Conservation (phyloP, 2,113 vertebrate species). For the Capreolus pygargus region DNA sequence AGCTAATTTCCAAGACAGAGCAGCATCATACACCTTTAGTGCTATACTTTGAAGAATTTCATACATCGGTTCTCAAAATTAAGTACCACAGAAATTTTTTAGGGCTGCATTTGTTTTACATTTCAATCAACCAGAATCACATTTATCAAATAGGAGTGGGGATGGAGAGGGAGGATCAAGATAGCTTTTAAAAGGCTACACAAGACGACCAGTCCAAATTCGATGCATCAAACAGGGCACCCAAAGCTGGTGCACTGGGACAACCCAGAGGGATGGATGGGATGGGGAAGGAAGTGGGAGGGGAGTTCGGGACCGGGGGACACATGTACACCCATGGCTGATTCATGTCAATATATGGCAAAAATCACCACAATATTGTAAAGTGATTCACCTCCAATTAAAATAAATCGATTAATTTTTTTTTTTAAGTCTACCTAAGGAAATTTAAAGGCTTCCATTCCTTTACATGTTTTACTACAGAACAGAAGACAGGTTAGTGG, state of each 20-base stretch:
- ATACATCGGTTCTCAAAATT: slow-evolving; percentile 3
- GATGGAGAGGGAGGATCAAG: neutral
- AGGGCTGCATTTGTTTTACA: neutral
- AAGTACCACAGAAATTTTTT: neutral
- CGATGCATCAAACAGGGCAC: neutral
- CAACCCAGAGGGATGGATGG: neutral
- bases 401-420: neutral
- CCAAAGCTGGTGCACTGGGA: neutral
- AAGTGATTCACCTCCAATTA: neutral
- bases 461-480: neutral
- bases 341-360: neutral
- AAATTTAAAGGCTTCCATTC: neutral
- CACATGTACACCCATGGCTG: neutral
- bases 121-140: neutral
- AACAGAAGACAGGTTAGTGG: neutral
- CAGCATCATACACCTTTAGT: neutral
- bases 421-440: neutral
- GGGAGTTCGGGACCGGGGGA: fast-evolving
- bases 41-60: slow-evolving; percentile 15
- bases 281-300: neutral
- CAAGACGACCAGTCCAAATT: neutral
- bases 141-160: neutral
- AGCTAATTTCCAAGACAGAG: slow-evolving; percentile 20
- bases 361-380: neutral
- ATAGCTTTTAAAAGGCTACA: neutral